Conservation (phyloP, 2,888 invertebrate species). For the Hirudinaria manillensis region DNA sequence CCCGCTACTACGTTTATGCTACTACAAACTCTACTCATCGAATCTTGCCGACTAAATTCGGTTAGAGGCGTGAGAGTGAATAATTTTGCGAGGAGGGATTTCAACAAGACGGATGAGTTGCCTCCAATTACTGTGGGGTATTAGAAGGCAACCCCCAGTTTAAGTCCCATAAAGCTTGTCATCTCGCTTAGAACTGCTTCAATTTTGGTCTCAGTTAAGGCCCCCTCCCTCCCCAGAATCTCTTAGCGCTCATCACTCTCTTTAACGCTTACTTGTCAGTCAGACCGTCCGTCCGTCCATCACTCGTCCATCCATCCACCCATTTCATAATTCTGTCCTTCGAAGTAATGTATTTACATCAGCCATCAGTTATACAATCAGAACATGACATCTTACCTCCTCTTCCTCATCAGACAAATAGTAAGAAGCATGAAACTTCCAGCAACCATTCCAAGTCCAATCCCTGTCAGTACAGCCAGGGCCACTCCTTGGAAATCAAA, state of each 20-base stretch:
- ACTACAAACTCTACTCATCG: no score
- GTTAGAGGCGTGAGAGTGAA: no score
- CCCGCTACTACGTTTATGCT: no score
- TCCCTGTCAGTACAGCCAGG: slow-evolving; percentile 37
- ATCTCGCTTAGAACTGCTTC: slow-evolving; percentile 2
- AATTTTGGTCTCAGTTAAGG: background rate
- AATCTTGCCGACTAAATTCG: no score
- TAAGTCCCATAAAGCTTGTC: slow-evolving; percentile 13
- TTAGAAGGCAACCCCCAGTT: background rate
- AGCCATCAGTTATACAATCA: no score
- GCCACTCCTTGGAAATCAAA: slow-evolving; percentile 34
- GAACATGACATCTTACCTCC: slow-evolving; percentile 14
- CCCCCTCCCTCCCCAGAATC: background rate
- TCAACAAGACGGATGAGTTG: slow-evolving; percentile 9
- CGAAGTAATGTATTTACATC: no score
- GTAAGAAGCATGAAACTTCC: slow-evolving; percentile 34
- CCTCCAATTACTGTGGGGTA: background rate
- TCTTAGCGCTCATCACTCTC: background rate
- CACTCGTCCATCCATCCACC: background rate
- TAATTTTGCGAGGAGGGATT: background rate
- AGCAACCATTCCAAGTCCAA: slow-evolving; percentile 37
- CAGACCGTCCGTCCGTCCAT: background rate
- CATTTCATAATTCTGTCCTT: background rate
- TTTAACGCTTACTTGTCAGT: background rate
- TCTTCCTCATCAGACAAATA: slow-evolving; percentile 34